Percentiles rank a stretch among this genome's conserved stretches.
phyloP scores from a whole-genome alignment of 2,888 invertebrate species.

The Priocnemis perturbator region DNA sequence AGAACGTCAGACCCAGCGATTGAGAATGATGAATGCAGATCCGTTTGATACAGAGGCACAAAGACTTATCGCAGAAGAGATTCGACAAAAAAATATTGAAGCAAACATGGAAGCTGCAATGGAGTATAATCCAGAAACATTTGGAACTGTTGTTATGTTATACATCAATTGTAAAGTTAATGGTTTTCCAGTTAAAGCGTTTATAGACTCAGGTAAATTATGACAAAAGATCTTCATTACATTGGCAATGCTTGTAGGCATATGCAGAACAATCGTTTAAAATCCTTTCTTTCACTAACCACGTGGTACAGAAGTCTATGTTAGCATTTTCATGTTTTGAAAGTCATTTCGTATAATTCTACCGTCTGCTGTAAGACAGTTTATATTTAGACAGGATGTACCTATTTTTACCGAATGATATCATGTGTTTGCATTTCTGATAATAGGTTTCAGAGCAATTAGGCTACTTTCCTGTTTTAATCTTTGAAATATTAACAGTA shows the following conservation, averaged over 20 bases:
- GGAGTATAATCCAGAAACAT: conserved; percentile 98
- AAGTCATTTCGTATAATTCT: conserved; percentile 29
- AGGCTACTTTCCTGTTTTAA: too few species aligned
- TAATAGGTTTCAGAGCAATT: too few species aligned
- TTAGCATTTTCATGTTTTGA: conserved; percentile 46
- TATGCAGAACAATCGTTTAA: too few species aligned
- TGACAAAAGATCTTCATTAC: too few species aligned
- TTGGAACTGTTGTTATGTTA: conserved; percentile 98
- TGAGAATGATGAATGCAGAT: conserved; percentile 93
- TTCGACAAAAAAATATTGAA: conserved; percentile 96
- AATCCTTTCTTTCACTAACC: too few species aligned
- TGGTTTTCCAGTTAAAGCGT: conserved; percentile 97
- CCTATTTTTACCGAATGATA: too few species aligned
- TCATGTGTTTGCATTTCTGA: neutral
- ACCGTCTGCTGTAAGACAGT: conserved; percentile 33
- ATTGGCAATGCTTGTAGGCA: too few species aligned
- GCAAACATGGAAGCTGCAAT: conserved; percentile 99
- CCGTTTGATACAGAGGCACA: conserved; percentile 98
- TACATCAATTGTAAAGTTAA: conserved; percentile 98
- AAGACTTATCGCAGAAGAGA: conserved; percentile 95
- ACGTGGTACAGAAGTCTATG: conserved; percentile 36
- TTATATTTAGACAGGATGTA: conserved; percentile 51
- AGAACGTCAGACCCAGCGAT: conserved; percentile 88
- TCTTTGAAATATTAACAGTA: too few species aligned
- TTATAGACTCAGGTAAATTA: conserved; percentile 92